Base-by-base conservation (phyloP, 2,888 invertebrate species). In the Eubasilissa splendida region DNA sequence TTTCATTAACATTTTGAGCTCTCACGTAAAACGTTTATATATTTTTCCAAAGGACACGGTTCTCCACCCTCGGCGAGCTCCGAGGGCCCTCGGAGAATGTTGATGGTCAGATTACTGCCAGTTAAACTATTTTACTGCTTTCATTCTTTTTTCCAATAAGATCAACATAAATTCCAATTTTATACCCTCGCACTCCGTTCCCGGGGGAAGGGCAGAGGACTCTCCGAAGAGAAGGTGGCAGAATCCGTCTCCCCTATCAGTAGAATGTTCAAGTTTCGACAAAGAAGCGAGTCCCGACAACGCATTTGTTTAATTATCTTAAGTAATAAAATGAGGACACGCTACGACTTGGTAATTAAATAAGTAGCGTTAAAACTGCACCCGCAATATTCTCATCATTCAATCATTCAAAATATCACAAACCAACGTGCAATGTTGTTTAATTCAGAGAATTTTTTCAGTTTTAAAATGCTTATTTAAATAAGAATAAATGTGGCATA, bases 1-100 rank as follows among this genome's bases (percentile, higher is more conserved):
- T 77, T 82, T 80, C 82, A 77, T 80, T 82, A 82, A 79, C 80
- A 82, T 80, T 82, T 80, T 74, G 75, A 77, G 63, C 74, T 76
- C 75, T 77, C 82, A 82, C 82, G 82, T 82, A 80, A 78, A 82
- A 70, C 80, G 80, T 82, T 82, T 82, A 82, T 80, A 76, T 74
- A 80, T 82, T 82, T 82, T 80, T 78, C 76, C 75, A 82, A 78
- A 80, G 60, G 80, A 77, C 80, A 71, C 73, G 75, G 50, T 53
- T 53, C 54, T 71, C 78, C 73, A 42, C 52, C 54, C 63, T 73
- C 59, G 66, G 68, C 68, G 79, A 53, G 63, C 66, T 79, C 71
- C 52, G 14, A 77, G 33, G 11, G 80, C 82, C 79, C 82, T 74
- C 73, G 42, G 59, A 74, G 80, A 82, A 80, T 82, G 77, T 82